A percentile compares a stretch with the other conserved stretches of the same genome.
Conservation (phyloP, 2,797 vertebrate species). For the Chiloscyllium punctatum region DNA sequence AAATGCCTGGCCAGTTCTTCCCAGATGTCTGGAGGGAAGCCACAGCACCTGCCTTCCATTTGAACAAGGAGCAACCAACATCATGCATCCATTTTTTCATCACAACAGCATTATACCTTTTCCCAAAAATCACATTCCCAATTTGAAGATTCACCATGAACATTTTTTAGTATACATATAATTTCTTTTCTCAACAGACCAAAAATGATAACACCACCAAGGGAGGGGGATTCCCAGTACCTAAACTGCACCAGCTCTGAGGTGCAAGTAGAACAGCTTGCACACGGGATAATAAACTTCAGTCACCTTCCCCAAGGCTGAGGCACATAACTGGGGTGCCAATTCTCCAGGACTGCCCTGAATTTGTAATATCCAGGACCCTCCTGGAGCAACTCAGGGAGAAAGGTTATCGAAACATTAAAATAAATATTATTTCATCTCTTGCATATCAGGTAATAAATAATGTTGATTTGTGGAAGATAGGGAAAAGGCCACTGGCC, state of each 20-base stretch:
- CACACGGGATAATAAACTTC: too few species aligned
- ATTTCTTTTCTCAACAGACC: background rate
- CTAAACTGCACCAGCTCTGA: background rate
- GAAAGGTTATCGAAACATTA: background rate
- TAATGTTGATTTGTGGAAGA: background rate
- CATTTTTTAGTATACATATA: background rate
- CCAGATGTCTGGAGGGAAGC: background rate
- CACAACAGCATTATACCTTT: background rate
- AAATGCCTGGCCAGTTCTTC: background rate
- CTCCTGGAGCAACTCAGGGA: background rate
- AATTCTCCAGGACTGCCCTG: background rate
- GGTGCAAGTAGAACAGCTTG: background rate
- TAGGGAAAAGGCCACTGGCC: background rate
- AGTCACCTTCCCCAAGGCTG: background rate
- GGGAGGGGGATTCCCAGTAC: background rate
- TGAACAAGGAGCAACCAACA: background rate
- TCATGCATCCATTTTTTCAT: background rate
- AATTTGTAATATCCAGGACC: background rate
- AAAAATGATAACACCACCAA: background rate
- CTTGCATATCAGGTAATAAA: background rate
- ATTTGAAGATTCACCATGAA: background rate
- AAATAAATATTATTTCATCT: background rate
- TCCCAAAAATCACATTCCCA: background rate
- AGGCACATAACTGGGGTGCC: background rate
- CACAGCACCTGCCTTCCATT: background rate